Evolutionary conservation across 2,113 vertebrate genomes (phyloP), one percentile per base, ranked within the genome.

Genomic region (Ceyx cyanopectus): DNA sequence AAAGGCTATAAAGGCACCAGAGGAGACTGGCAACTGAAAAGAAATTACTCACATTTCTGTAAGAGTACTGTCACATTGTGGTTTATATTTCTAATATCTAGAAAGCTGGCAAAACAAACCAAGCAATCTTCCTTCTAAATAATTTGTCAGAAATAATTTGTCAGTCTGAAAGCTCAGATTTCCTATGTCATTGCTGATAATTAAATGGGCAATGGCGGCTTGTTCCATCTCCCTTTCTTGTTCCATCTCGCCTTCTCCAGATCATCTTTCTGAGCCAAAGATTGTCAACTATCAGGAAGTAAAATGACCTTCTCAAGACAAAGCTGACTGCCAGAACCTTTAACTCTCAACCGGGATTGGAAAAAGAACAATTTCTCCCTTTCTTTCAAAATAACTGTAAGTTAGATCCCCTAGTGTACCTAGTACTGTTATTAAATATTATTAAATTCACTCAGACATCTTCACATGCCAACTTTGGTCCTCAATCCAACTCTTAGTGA

Each of bases 111-210:
- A 92, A 89, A 89, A 65, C 62, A 89, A 81, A 79, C 10, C 29
- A 37, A 79, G 12, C 32, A 20, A 37, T 58, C 45, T 78, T 62
- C 23, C 45, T 74, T 48, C 58, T 82, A 63, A 84, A 92, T 46
- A 2, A 45, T 90, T 93, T 92, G 45, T 85, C 70, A 92, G 50
- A 87, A 84, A 92, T 46, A 2, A 45, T 90, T 93, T 92, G 45
- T 85, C 70, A 92, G 50, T 43, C 37, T 54, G 46, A 80, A 65
- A 65, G 66, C 29, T 85, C 58, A 4, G 13, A 53, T 65, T 68
- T 56, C 83, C 86, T 30, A 37, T 11, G 15, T 67, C 32, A 3
- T 6, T 40, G 61, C 23, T 62, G 53, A 66, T 29, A 85, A 40
- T 29, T 9, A 67, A 74, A 70, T 5, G 14, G 81, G 53, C 15